Base-by-base conservation (phyloP, 2,888 invertebrate species). In the Ormyrus pomaceus region DNA sequence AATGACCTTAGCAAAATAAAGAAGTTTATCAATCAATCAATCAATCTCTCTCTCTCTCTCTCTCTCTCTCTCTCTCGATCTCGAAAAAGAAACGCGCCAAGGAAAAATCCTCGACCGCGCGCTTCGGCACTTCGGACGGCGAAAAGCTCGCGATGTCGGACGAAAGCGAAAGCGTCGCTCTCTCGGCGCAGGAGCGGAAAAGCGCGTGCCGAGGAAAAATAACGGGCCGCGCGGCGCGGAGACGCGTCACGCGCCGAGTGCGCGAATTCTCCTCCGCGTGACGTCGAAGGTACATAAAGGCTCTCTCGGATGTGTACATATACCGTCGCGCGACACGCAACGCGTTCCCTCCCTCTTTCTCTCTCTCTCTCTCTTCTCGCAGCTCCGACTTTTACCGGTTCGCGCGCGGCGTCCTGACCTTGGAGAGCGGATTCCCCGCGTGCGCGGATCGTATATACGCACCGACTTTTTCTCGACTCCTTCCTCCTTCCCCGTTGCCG, bases 241-340 rank as follows among this genome's bases (percentile, higher is more conserved):
- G 19, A 7, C 11, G 46, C 70, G 70, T 75, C 79, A 70, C 70
- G 68, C 72, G 56, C 59, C n/a, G 53, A 46, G 34, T 13, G 6
- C 10, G 61, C 19, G 19, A 19, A 19, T 19, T 19, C 19, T 11
- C 55, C n/a, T 59, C 8, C 71, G 50, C 45, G 56, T 79, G 74
- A 79, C 70, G 64, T 79, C 64, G 66, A 61, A 70, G 59, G 46
- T 68, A 62, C 19, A 19, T 45, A 73, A 73, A 79, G 56, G 62
- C 74, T 53, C 51, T 46, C 66, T 68, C 61, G 19, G 9, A 19
- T 19, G 19, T 19, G 19, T 19, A 1, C 1, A 19, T 19, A 19
- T 19, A 19, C 19, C 56, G 66, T 51, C 64, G 68, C 77, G 74
- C 74, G 74, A 74, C 74, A 74, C 77, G 81, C 85, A 76, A 73